Evolutionary conservation across 2,888 invertebrate genomes (phyloP), one percentile per base, ranked within the genome.

Genomic region (Dorcus parallelipipedus): DNA sequence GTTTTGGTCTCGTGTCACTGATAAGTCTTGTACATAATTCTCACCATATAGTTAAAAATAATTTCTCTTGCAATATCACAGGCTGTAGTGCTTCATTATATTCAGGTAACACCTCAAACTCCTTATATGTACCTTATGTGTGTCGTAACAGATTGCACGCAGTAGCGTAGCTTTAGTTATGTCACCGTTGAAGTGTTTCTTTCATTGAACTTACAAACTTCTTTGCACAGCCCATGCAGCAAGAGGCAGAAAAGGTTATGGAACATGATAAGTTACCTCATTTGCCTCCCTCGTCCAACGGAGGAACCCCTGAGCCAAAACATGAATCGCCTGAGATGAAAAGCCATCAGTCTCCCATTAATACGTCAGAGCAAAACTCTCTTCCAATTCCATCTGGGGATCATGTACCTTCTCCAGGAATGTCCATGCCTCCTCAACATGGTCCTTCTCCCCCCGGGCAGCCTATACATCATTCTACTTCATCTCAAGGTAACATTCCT

Each of bases 11-110:
- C 9, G n/a, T 20, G 9, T 10, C 20, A 45, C 41, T 41, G 14
- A 14, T 41, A n/a, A 33, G 26, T 33, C 14, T 43, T 45, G 45
- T 45, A 45, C 14, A 20, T 45, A 45, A 20, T 45, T 17, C 52
- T 58, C 54, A 58, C 58, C 51, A 58, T 59, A 55, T 61, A 60
- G 59, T 56, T 41, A 33, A 58, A 62, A 57, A 52, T 53, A 52
- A 58, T 67, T 68, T 71, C 60, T 71, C 62, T 71, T 70, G 64
- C 68, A 68, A 67, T 70, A 69, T 68, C 58, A 59, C 75, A 76
- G 76, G 74, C 73, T 72, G 69, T 74, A 71, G 74, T 73, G 57
- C 76, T 77, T 59, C 76, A 76, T 71, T 75, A 72, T 68, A 77
- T 77, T 58, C 77, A 77, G 77, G 77, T 77, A 77, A 76, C 67